A percentile compares a stretch with the other conserved stretches of the same genome.
phyloP scores from a whole-genome alignment of 2,888 invertebrate species.

The Agapetus fuscipes region DNA sequence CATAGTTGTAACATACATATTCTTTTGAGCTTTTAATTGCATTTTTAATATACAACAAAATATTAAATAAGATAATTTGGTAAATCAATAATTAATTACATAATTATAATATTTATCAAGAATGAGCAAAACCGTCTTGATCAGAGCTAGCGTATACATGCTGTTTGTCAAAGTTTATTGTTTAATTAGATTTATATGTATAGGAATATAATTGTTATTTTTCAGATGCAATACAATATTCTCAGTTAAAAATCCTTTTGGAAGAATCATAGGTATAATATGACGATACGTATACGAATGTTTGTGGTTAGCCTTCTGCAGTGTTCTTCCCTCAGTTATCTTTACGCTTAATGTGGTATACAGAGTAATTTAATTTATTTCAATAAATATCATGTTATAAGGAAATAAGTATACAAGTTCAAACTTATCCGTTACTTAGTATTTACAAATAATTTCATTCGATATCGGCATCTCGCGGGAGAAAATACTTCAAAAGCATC shows the following conservation, averaged over 20 bases:
- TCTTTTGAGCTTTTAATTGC: slow-evolving; percentile 81
- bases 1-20: slow-evolving; percentile 71
- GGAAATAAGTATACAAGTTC: slow-evolving; percentile 22
- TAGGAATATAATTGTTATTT: slow-evolving; percentile 31
- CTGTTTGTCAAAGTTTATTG: slow-evolving; percentile 54
- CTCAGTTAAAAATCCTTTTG: slow-evolving; percentile 38
- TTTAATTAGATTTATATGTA: slow-evolving; percentile 28
- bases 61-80: slow-evolving; percentile 74
- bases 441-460: slow-evolving; percentile 21
- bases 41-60: slow-evolving; percentile 77
- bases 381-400: slow-evolving; percentile 21
- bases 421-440: slow-evolving; percentile 19
- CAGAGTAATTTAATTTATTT: slow-evolving; percentile 17
- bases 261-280: slow-evolving; percentile 54
- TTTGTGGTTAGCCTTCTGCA: slow-evolving; percentile 32
- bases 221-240: slow-evolving; percentile 23
- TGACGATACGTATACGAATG: slow-evolving; percentile 68
- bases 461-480: slow-evolving; percentile 20
- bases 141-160: slow-evolving; percentile 70
- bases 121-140: slow-evolving; percentile 55
- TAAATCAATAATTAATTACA: slow-evolving; percentile 58
- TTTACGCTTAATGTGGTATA: slow-evolving; percentile 17
- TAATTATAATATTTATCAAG: slow-evolving; percentile 41
- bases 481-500: slow-evolving; percentile 20
- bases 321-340: slow-evolving; percentile 29